Conservation (phyloP, 2,797 vertebrate species). For the Enteromius radiatus region DNA sequence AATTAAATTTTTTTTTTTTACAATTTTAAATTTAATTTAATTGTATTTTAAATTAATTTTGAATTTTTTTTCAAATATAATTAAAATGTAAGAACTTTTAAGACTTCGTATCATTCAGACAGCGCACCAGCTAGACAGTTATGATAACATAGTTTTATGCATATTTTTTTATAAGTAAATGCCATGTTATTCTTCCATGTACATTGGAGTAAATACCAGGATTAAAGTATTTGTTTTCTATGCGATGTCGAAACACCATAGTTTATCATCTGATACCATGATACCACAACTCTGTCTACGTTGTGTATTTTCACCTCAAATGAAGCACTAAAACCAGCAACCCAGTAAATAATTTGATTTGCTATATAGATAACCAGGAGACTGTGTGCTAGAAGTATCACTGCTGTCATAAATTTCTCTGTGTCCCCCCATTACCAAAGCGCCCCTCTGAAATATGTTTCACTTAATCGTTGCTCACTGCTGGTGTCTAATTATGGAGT, state of each 20-base stretch:
- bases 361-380: background rate
- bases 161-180: no score
- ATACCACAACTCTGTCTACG: background rate
- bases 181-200: background rate
- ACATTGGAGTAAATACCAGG: background rate
- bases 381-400: background rate
- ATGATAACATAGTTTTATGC: background rate
- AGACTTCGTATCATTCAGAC: background rate
- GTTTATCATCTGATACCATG: background rate
- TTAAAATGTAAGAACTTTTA: background rate
- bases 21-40: background rate
- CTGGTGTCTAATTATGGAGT: conserved; percentile 40
- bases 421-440: conserved; percentile 21
- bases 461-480: conserved; percentile 14
- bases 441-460: background rate
- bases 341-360: conserved; percentile 28
- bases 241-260: background rate
- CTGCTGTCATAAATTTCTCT: background rate
- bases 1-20: no score
- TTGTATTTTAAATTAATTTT: background rate
- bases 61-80: background rate
- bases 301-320: background rate
- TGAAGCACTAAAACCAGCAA: background rate
- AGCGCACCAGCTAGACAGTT: background rate
- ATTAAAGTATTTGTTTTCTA: background rate